Evolutionary conservation across 2,113 vertebrate genomes (phyloP), one percentile per base, ranked within the genome.

Genomic region (Corythoichthys haematopterus): DNA sequence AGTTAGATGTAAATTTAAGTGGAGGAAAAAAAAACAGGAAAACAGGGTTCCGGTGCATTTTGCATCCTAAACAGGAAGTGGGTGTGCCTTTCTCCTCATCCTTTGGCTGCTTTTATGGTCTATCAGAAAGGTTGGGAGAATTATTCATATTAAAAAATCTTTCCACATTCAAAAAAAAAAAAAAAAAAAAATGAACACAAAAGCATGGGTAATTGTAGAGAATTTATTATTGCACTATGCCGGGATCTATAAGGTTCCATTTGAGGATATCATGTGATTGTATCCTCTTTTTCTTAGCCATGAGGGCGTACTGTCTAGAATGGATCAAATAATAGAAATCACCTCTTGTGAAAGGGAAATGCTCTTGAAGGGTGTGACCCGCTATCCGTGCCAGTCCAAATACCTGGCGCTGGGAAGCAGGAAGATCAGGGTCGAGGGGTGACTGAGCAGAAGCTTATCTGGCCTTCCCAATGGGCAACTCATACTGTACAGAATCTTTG

Each of bases 341-440:
- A 78, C 77, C 75, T 65, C 75, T 79, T 70, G 76, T 70, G 74
- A 74, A 83, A 80, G 78, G 86, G 85, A 88, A 87, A 88, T 88
- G 73, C 83, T 82, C 75, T 33, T 71, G 65, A 74, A 85, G 88
- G 88, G 88, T 81, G 86, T 82, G 73, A 77, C 83, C 81, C 47
- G 53, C 65, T 78, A 58, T 74, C 75, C 68, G 79, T 87, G 87
- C 87, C 89, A 89, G 85, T 84, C 75, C 55, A 88, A 90, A 90
- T 82, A 90, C 87, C 87, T 89, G 85, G 13, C 13, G 68, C 84
- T 89, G 89, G 87, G 85, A 89, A 89, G 78, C 83, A 90, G 87
- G 87, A 90, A 89, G 84, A 64, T n/a, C 38, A 6, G 59, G 86
- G 85, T 87, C 83, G n/a, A 53, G 77, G 68, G 89, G 87, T 89